Evolutionary conservation across 30 jellyfish, hydroid and myxozoan genomes (phyloP), one percentile per base, ranked within the genome.

Genomic region (Phacellophora camtschatica): DNA sequence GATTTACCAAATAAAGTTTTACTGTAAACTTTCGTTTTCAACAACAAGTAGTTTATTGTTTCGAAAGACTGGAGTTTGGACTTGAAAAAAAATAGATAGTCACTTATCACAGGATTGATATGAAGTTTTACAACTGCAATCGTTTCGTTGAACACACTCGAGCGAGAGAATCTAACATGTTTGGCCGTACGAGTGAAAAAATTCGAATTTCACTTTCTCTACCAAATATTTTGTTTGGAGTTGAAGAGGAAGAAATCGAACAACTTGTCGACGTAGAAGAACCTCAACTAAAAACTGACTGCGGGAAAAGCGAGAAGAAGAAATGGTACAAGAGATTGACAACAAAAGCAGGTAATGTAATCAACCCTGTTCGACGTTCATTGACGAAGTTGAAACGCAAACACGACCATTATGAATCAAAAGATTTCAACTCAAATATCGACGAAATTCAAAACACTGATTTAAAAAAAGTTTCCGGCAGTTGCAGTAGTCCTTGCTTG

Each of bases 161-260:
- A n/a, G n/a, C n/a, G 6, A 20, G 16, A 36, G 74, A 28, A 7
- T 24, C 16, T 7, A 71, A 31, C 18, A 72, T 72, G 86, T 37
- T 72, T 22, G 86, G 19, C 59, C 29, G 41, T 32, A 45, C 74
- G n/a, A 51, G 42, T 24, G 19, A 30, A 51, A 50, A 41, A 46
- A 19, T 80, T 18, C 32, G 91, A 51, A 66, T 48, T 61, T 83
- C 91, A 3, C 65, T 64, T 58, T 80, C 91, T 2, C 66, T 80
- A 31, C 91, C 91, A 32, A 80, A 67, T 50, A 80, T 80, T 29
- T 39, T 80, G 7, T 64, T 66, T 29, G 91, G 75, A 6, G 84
- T 48, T 22, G 91, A 80, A 16, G 83, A 63, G 5, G 91, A 80
- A 55, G 91, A 80, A 23, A 27, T 27, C 0, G 91, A 80, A 41